Evolutionary conservation across 2,888 invertebrate genomes (phyloP).

Genomic region (Leptinotarsa haldemani): DNA sequence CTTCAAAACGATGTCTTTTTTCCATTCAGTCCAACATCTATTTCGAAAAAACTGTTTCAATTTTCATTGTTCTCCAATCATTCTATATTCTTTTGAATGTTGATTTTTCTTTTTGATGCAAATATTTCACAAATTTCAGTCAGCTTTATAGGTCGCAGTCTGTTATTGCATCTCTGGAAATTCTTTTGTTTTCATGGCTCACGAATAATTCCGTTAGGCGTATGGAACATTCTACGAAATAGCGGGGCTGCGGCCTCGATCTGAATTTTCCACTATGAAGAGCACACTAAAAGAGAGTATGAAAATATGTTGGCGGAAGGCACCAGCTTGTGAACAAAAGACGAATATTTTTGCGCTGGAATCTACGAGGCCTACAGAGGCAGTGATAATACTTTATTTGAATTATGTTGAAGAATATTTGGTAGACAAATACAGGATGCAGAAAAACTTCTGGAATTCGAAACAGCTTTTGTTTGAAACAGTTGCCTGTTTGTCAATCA

Average conservation of each 20-base stretch:
- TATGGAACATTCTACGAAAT: background rate
- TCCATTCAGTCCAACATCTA: no score
- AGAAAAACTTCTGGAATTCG: background rate
- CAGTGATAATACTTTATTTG: background rate
- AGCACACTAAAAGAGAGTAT: constrained; percentile 4
- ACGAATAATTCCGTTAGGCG: background rate
- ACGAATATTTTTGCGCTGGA: constrained; percentile 12
- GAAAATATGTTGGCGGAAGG: constrained; percentile 15
- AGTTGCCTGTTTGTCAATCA: background rate
- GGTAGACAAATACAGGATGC: background rate
- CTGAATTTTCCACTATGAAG: constrained; percentile 15
- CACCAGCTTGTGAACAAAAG: constrained; percentile 17
- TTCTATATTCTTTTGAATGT: no score
- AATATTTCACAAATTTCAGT: background rate
- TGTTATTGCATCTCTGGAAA: background rate
- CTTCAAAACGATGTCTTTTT: no score
- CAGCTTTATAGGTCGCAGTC: background rate
- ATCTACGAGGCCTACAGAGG: background rate
- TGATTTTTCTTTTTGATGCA: no score
- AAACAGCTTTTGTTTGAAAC: background rate
- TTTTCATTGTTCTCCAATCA: no score
- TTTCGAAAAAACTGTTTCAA: no score
- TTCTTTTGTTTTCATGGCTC: background rate
- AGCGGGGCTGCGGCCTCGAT: background rate
- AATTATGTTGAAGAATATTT: background rate